These are phyloP conservation scores for Crossocerus cetratus DNA, from an alignment of 2,888 invertebrate genomes.

Conservation along the genomic window DNA sequence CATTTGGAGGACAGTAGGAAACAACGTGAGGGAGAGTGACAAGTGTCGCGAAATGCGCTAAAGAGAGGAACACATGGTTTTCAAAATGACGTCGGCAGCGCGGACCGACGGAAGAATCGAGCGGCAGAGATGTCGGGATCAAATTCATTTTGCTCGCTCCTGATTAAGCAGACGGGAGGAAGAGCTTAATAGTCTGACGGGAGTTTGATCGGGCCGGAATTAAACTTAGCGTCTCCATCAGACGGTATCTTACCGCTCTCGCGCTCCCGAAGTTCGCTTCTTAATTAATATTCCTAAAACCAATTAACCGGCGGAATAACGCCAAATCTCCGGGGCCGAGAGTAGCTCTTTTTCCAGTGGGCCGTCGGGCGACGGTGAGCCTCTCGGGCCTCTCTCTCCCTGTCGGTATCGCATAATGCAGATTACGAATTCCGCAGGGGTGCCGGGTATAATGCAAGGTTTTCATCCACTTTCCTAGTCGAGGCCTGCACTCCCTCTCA, in stretches of 20 bases:
- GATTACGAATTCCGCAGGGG: conserved; percentile 59
- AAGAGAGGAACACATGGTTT: too few relatives aligned
- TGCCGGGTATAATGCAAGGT: conserved; percentile 54
- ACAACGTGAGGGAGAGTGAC: too few relatives aligned
- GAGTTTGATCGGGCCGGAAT: conserved; percentile 62
- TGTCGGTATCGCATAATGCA: conserved; percentile 41
- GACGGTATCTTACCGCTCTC: conserved; percentile 55
- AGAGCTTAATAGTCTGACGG: conserved; percentile 25
- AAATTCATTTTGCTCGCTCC: conserved; percentile 18
- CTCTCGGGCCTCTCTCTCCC: conserved; percentile 38
- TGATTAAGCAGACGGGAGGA: conserved; percentile 11
- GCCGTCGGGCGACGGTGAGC: not conserved
- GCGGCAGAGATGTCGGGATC: not conserved
- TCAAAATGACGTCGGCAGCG: too few relatives aligned
- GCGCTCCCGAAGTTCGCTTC: conserved; percentile 43
- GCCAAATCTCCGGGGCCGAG: conserved; percentile 49
- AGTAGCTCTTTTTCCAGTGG: conserved; percentile 39
- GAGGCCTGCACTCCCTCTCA: conserved; percentile 33
- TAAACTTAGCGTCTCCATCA: conserved; percentile 61
- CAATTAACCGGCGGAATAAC: conserved; percentile 68
- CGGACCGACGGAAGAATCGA: not conserved
- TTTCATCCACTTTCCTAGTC: conserved; percentile 55
- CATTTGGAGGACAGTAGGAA: too few relatives aligned
- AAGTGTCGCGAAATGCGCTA: too few relatives aligned
- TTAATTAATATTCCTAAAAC: conserved; percentile 72